phyloP scores from a whole-genome alignment of 2,797 vertebrate species.

The Tachyglossus aculeatus region DNA sequence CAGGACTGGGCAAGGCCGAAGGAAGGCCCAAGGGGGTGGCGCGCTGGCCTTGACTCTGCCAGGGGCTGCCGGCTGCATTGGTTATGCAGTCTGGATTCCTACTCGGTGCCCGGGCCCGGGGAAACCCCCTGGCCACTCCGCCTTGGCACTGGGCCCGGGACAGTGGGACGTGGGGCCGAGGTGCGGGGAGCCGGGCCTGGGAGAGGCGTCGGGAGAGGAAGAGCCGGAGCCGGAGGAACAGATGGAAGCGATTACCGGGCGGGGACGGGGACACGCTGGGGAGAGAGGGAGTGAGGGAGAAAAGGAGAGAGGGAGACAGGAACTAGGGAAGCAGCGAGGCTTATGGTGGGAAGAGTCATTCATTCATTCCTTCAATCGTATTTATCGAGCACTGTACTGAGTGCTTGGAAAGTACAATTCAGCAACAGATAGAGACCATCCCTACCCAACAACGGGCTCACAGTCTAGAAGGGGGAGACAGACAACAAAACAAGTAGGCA shows the following conservation, averaged over 20 bases:
- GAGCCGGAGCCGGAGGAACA: conserved; percentile 15
- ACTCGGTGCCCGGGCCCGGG: not conserved
- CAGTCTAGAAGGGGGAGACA: too few relatives aligned
- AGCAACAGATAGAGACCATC: too few relatives aligned
- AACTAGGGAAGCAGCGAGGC: not conserved
- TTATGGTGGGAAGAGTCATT: not conserved
- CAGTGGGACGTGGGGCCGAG: not conserved
- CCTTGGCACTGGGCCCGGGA: not conserved
- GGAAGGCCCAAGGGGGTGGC: not conserved
- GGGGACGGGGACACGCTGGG: not conserved
- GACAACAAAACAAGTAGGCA: too few relatives aligned
- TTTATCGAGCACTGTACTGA: too few relatives aligned
- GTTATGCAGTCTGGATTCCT: not conserved
- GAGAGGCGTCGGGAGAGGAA: conserved; percentile 22
- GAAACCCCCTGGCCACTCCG: not conserved
- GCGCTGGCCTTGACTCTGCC: not conserved
- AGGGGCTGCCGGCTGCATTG: not conserved
- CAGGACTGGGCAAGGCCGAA: not conserved
- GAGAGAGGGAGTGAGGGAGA: not conserved
- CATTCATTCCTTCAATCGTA: too few relatives aligned
- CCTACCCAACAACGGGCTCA: too few relatives aligned
- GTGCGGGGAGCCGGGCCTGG: conserved; percentile 24
- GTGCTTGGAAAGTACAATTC: too few relatives aligned
- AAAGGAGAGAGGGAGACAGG: not conserved
- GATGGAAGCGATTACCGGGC: conserved; percentile 55